Evolutionary conservation across 2,113 vertebrate species (phyloP).

Genomic region (Pomatostomus ruficeps): DNA sequence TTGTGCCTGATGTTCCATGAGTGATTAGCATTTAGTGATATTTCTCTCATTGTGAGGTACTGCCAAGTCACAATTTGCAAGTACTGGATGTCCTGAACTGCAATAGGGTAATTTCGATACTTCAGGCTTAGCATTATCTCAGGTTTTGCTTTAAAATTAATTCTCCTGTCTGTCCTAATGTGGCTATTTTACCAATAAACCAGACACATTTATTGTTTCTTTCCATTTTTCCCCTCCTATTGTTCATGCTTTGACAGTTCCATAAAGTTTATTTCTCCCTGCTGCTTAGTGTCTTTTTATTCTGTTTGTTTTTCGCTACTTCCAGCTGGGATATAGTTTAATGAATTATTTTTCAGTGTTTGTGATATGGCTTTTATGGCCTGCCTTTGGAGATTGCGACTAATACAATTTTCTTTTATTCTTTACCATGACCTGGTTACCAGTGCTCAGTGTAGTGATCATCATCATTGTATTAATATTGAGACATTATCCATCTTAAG

Average conservation of each 20-base stretch:
- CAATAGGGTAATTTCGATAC: background rate
- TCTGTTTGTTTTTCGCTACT: slow-evolving; percentile 64
- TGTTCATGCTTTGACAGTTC: slow-evolving; percentile 72
- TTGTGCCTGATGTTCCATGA: background rate
- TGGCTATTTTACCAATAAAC: slow-evolving; percentile 58
- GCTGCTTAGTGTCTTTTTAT: slow-evolving; percentile 67
- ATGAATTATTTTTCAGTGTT: slow-evolving; percentile 74
- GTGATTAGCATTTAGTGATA: background rate
- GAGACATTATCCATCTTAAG: background rate
- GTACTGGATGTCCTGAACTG: background rate
- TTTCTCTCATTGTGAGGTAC: background rate
- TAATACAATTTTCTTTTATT: slow-evolving; percentile 64
- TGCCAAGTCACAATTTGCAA: background rate
- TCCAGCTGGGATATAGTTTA: slow-evolving; percentile 72
- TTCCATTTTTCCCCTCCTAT: background rate
- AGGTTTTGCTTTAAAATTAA: slow-evolving; percentile 31
- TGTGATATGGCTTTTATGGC: slow-evolving; percentile 68
- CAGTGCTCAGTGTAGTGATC: background rate
- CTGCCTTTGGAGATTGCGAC: slow-evolving; percentile 67
- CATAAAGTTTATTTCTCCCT: slow-evolving; percentile 75
- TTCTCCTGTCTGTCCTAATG: slow-evolving; percentile 29
- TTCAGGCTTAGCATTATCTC: background rate
- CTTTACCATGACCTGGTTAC: slow-evolving; percentile 22
- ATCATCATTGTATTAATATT: background rate
- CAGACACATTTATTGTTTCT: slow-evolving; percentile 50